Conservation (phyloP, 2,113 vertebrate species). For the Lepisosteus oculatus region DNA sequence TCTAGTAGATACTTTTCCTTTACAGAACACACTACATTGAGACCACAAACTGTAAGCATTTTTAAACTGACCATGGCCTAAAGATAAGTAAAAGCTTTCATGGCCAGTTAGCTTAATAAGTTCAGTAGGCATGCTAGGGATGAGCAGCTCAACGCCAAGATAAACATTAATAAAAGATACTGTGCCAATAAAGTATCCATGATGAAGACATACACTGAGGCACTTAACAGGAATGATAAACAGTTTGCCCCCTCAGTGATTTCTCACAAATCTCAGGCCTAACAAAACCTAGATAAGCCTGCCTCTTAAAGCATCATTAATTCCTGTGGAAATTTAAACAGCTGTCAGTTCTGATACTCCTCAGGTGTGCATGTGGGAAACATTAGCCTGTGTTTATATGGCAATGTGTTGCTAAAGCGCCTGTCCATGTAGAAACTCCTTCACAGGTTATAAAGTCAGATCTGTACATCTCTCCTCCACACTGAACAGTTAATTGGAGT, state of each 20-base stretch:
- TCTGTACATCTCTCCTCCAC: slow-evolving; percentile 55
- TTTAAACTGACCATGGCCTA: slow-evolving; percentile 50
- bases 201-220: slow-evolving; percentile 54
- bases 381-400: slow-evolving; percentile 77
- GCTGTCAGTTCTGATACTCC: slow-evolving; percentile 74
- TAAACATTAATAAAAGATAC: slow-evolving; percentile 54
- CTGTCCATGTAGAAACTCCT: slow-evolving; percentile 66
- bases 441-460: slow-evolving; percentile 29
- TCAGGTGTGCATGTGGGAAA: slow-evolving; percentile 78
- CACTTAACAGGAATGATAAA: slow-evolving; percentile 65
- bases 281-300: slow-evolving; percentile 66
- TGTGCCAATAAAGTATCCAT: slow-evolving; percentile 54
- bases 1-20: slow-evolving; percentile 11
- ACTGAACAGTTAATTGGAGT: slow-evolving; percentile 70
- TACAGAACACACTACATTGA: slow-evolving; percentile 26
- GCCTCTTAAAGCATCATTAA: slow-evolving; percentile 75
- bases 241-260: slow-evolving; percentile 58
- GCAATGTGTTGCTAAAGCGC: slow-evolving; percentile 68
- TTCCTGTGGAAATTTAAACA: slow-evolving; percentile 78
- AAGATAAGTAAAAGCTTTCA: slow-evolving; percentile 57
- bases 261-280: slow-evolving; percentile 60
- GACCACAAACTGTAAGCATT: slow-evolving; percentile 32
- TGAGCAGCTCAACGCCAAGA: slow-evolving; percentile 44
- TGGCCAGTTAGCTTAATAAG: slow-evolving; percentile 44
- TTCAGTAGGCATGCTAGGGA: slow-evolving; percentile 52